Evolutionary conservation across 1,140 invertebrate species (phyloP).

Genomic region (Glossosoma conforme): DNA sequence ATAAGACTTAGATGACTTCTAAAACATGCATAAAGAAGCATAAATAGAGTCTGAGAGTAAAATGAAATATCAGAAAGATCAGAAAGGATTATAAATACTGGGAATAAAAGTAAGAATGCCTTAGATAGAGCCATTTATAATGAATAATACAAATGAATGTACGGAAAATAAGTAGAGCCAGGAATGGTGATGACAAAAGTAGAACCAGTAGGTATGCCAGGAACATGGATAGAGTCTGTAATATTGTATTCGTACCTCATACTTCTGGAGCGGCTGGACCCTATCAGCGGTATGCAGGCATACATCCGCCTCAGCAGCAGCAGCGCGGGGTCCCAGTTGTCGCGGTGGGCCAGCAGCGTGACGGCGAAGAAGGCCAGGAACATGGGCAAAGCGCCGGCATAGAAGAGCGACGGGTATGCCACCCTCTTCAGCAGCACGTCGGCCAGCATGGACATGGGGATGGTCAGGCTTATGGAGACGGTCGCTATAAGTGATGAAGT

Average conservation of each 20-base stretch:
- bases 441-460: constrained; percentile 79
- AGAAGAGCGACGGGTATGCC: constrained; percentile 70
- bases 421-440: constrained; percentile 74
- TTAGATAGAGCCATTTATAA: too few species aligned
- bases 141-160: too few species aligned
- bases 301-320: constrained; percentile 58
- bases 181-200: too few species aligned
- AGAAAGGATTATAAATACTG: too few species aligned
- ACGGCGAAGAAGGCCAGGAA: constrained; percentile 73
- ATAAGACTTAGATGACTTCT: too few species aligned
- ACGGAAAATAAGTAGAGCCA: too few species aligned
- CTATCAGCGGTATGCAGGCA: constrained; percentile 17
- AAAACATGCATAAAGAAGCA: too few species aligned
- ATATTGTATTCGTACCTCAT: constrained; percentile 53
- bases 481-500: constrained; percentile 85
- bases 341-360: constrained; percentile 71
- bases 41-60: too few species aligned
- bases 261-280: constrained; percentile 28
- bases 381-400: constrained; percentile 74
- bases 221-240: too few species aligned
- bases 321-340: constrained; percentile 79
- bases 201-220: too few species aligned
- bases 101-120: too few species aligned
- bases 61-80: too few species aligned
- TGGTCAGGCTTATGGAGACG: constrained; percentile 74